Percentiles rank a stretch among this genome's conserved stretches.
Conservation (phyloP, 2,797 vertebrate genomes). For the Spea hammondii region DNA sequence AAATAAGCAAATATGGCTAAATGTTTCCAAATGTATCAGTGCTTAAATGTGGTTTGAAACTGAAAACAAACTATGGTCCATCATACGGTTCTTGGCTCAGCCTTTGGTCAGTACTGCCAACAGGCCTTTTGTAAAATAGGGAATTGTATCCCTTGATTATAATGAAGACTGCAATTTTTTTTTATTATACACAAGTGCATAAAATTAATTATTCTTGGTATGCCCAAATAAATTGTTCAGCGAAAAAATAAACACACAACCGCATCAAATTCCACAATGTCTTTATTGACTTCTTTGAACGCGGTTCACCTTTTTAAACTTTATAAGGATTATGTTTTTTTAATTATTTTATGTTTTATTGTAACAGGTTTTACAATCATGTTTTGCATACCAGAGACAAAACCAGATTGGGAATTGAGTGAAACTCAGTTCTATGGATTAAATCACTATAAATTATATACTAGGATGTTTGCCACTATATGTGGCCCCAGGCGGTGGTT, state of each 20-base stretch:
- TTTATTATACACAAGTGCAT: constrained; percentile 38
- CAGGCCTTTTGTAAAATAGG: constrained; percentile 26
- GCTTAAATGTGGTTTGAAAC: constrained; percentile 22
- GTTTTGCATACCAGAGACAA: no score
- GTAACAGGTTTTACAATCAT: no score
- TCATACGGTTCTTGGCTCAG: constrained; percentile 29
- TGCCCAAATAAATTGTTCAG: constrained; percentile 27
- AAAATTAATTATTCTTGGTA: constrained; percentile 34
- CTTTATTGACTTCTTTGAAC: background rate
- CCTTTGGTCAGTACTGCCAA: constrained; percentile 19
- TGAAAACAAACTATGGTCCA: constrained; percentile 17
- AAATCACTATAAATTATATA: no score
- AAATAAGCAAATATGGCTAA: constrained; percentile 33
- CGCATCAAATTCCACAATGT: constrained; percentile 4
- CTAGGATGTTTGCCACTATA: no score
- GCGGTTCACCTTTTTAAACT: no score
- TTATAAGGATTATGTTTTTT: no score
- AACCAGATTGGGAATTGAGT: no score
- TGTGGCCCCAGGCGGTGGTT: no score
- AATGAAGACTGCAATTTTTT: constrained; percentile 38
- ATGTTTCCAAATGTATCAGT: constrained; percentile 37
- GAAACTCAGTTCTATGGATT: no score
- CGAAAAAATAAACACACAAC: background rate
- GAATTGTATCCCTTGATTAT: constrained; percentile 35
- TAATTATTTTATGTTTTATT: no score